Base-by-base conservation (phyloP, 2,113 vertebrate genomes). In the Malurus alboscapulatus region DNA sequence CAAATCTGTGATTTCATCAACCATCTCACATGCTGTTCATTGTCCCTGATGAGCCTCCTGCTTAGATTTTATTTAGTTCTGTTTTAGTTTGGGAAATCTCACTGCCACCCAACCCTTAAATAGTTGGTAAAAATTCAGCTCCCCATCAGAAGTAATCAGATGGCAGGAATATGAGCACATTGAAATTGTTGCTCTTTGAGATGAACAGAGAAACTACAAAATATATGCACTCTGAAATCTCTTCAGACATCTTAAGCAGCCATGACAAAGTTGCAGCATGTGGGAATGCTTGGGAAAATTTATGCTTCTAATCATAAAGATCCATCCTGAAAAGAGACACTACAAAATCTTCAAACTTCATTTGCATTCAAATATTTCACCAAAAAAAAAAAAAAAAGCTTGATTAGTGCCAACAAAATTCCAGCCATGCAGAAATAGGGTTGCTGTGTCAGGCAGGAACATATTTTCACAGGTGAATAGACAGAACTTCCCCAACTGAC, bases 281-380 rank as follows among this genome's bases (percentile, higher is more conserved):
- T 86, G 81, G 30, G 38, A 90, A 55, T 44, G 69, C 75, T 92
- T 81, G 68, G 84, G 62, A 73, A 97, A 92, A 97, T 96, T 97
- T 96, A 95, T 96, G 81, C 63, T 95, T 95, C 92, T 97, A 93
- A 97, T 96, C 90, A 88, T 94, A 77, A 92, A 92, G 88, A 86
- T 92, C 84, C 87, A 87, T 88, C 85, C 90, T 88, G 82, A 97
- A 96, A 94, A 62, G 66, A 97, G 94, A 94, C 93, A 87, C 97
- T 94, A 53, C 19, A 24, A 10, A 63, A 88, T 86, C 85, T 96
- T 90, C 94, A 96, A 95, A 96, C 82, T 93, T 92, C 85, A 95
- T 93, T 95, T 88, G 54, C 1, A 1, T 94, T 96, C 90, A 96
- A 96, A 96, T 96, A 92, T 84, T 85, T 83, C 81, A 94, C 76